These are phyloP conservation scores for Poeciliopsis occidentalis DNA, from an alignment of 2,113 vertebrate genomes.

Conservation along the genomic window DNA sequence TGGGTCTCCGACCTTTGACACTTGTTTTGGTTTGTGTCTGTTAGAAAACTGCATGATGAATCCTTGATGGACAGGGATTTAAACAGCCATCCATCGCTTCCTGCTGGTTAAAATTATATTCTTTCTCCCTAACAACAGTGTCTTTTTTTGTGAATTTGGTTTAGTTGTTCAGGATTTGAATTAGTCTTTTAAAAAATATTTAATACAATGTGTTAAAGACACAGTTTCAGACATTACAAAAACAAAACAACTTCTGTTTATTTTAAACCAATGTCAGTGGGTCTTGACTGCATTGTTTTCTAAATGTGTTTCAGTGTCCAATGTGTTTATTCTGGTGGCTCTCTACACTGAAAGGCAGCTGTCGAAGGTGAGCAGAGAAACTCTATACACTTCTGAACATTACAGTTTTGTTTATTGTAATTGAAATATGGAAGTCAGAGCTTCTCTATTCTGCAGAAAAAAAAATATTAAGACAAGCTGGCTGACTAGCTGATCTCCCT, in stretches of 20 bases:
- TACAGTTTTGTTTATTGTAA: conserved; percentile 18
- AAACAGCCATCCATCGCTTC: background rate
- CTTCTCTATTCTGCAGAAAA: conserved; percentile 38
- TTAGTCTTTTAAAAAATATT: background rate
- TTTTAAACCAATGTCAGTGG: background rate
- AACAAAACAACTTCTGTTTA: background rate
- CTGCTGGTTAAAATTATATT: background rate
- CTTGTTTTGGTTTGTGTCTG: background rate
- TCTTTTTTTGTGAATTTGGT: background rate
- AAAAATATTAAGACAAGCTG: conserved; percentile 43
- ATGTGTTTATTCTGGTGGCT: conserved; percentile 82
- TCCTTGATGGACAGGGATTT: background rate
- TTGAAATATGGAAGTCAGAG: conserved; percentile 31
- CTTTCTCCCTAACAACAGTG: background rate
- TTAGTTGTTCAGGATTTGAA: background rate
- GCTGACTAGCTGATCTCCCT: conserved; percentile 36
- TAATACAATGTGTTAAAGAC: too few relatives aligned
- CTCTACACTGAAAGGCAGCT: conserved; percentile 86
- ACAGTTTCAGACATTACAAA: background rate
- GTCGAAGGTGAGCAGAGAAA: conserved; percentile 81
- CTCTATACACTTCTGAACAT: conserved; percentile 8
- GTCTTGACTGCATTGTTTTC: conserved; percentile 9
- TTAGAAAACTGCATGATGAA: background rate
- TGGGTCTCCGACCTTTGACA: background rate
- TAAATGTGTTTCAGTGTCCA: conserved; percentile 79